Evolutionary conservation across 2,888 invertebrate species (phyloP).

Genomic region (Anarsia innoxiella): DNA sequence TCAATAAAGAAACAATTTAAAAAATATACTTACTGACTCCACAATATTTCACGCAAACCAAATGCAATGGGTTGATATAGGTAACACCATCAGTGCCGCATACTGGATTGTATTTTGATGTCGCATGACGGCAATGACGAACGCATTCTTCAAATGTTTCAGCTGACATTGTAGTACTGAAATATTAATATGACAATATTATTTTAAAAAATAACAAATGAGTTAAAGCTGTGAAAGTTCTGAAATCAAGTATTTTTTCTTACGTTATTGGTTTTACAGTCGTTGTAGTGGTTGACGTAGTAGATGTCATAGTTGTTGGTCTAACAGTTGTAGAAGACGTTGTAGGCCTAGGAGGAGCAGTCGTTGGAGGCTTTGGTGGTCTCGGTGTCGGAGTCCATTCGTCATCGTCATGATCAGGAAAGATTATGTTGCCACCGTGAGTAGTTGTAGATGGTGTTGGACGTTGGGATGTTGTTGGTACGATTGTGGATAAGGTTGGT

Average conservation of each 20-base stretch:
- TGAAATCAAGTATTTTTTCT: too few species aligned
- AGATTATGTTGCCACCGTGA: neutral
- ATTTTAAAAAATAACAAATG: too few species aligned
- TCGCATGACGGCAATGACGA: too few species aligned
- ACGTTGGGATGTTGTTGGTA: too few species aligned
- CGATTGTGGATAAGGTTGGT: too few species aligned
- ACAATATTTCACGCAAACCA: slow-evolving; percentile 42
- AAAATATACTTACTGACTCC: slow-evolving; percentile 25
- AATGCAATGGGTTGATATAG: slow-evolving; percentile 42
- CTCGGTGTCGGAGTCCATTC: neutral
- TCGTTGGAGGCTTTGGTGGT: neutral
- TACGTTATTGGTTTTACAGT: too few species aligned
- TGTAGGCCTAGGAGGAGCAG: neutral
- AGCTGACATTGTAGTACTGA: too few species aligned
- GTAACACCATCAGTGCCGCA: slow-evolving; percentile 50
- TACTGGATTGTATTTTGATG: slow-evolving; percentile 62
- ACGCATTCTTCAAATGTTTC: too few species aligned
- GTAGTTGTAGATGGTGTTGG: too few species aligned
- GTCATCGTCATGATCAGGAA: neutral
- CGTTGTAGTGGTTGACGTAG: neutral
- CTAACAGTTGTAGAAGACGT: neutral
- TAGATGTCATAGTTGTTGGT: neutral
- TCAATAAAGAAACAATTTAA: too few species aligned
- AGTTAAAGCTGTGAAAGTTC: too few species aligned
- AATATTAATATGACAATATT: too few species aligned